A percentile compares a stretch with the other conserved stretches of the same genome.
Evolutionary conservation across 2,888 invertebrate genomes (phyloP).

Genomic region (Xestia sexstrigata): DNA sequence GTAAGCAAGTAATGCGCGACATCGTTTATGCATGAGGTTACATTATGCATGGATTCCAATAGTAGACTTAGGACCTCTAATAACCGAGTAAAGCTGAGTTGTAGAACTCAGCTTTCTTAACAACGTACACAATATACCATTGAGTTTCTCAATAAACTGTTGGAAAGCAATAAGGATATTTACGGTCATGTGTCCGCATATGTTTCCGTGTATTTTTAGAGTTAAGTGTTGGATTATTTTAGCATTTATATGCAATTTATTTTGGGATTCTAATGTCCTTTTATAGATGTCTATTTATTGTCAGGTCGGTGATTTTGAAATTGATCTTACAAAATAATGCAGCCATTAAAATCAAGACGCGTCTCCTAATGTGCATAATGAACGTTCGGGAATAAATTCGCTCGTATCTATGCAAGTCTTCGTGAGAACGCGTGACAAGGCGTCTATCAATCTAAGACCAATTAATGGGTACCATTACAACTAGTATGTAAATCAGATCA

Average conservation of each 20-base stretch:
- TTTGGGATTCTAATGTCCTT: constrained; percentile 23
- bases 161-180: constrained; percentile 67
- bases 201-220: constrained; percentile 58
- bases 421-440: constrained; percentile 59
- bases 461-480: constrained; percentile 69
- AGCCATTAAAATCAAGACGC: constrained; percentile 38
- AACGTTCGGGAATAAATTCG: constrained; percentile 43
- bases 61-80: constrained; percentile 77
- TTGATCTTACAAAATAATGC: constrained; percentile 32
- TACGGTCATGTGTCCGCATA: constrained; percentile 59
- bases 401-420: constrained; percentile 42
- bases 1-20: constrained; percentile 79
- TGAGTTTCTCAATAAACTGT: constrained; percentile 64
- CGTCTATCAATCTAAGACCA: constrained; percentile 66
- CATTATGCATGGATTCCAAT: constrained; percentile 87
- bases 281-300: constrained; percentile 29
- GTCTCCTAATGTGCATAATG: constrained; percentile 18
- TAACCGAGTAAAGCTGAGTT: constrained; percentile 76
- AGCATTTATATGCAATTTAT: constrained; percentile 29
- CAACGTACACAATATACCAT: constrained; percentile 65
- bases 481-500: constrained; percentile 73
- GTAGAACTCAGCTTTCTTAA: constrained; percentile 67
- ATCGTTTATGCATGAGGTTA: constrained; percentile 85
- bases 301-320: constrained; percentile 17
- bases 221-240: constrained; percentile 43